A percentile compares a stretch with the other conserved stretches of the same genome.
Evolutionary conservation across 1,140 invertebrate species (phyloP).

Genomic region (Drosophila pallidifrons): DNA sequence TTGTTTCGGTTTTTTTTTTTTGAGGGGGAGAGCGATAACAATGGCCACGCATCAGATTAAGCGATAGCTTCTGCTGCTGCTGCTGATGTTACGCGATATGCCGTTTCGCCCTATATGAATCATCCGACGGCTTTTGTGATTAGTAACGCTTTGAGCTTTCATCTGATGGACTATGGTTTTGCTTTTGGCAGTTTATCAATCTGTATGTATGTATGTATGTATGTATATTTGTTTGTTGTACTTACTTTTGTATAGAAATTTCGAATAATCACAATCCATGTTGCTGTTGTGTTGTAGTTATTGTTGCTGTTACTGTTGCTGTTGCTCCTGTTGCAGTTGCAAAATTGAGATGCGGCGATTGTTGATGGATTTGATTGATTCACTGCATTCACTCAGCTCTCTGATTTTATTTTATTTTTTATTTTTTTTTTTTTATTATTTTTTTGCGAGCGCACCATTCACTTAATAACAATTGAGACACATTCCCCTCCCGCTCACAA

Average conservation of each 20-base stretch:
- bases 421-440: no score
- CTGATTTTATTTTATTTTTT: not conserved
- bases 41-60: constrained; percentile 51
- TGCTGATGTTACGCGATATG: constrained; percentile 44
- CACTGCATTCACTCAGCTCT: constrained; percentile 23
- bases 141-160: constrained; percentile 17
- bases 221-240: not conserved
- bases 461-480: constrained; percentile 38
- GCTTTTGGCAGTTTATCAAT: not conserved
- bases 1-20: constrained; percentile 3
- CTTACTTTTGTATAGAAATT: constrained; percentile 56
- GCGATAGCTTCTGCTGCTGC: constrained; percentile 35
- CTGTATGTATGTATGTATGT: not conserved
- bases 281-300: constrained; percentile 18
- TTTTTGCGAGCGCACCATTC: constrained; percentile 18
- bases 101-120: constrained; percentile 22
- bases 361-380: constrained; percentile 34
- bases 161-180: not conserved
- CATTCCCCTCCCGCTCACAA: not conserved
- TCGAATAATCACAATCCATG: constrained; percentile 58
- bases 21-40: constrained; percentile 28
- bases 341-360: constrained; percentile 10
- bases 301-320: constrained; percentile 4
- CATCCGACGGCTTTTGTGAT: constrained; percentile 42
- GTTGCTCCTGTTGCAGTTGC: constrained; percentile 2